Base-by-base conservation (phyloP, 2,113 vertebrate species). In the Megatriorchis doriae region DNA sequence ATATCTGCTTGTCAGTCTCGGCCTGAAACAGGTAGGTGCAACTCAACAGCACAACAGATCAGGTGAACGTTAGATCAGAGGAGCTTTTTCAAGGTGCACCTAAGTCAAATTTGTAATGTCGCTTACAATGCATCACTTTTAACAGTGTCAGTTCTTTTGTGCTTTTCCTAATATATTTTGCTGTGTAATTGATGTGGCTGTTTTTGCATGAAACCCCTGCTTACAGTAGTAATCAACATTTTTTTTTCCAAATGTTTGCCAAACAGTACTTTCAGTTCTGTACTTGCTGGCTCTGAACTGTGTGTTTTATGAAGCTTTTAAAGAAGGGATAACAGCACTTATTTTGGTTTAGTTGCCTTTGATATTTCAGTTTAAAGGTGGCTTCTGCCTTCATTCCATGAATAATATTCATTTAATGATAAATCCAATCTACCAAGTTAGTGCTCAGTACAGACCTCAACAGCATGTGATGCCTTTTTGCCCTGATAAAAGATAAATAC, bases 21-120 rank as follows among this genome's bases (percentile, higher is more conserved):
- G 92, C 97, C 95, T 82, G 75, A 94, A 80, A 82, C 96, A 98
- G 99, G 99, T 99, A 98, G 98, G 98, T 97, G 27, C 40, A 95
- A 84, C 79, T 56, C 52, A 66, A 34, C 1, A 2, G 50, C 8
- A 2, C 67, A 73, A 43, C 58, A 78, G 9, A n/a, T 53, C 58
- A 32, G 77, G 8, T 42, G 27, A 68, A 16, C n/a, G 40, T 47
- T 53, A 79, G 43, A 18, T 71, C 36, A 61, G 68, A 66, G 36
- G 45, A 79, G 23, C 25, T 31, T 86, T 87, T 86, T 77, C 50
- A 12, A 17, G 61, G n/a, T 82, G 56, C 75, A 74, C 25, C 48
- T 63, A 26, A 81, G 5, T 62, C 20, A 50, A n/a, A 48, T 53
- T 53, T 59, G 34, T 48, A 86, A 55, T 32, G 42, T 32, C 7